These are phyloP conservation scores for Nymphalis c-album DNA, from an alignment of 2,888 invertebrate genomes.

Conservation along the genomic window DNA sequence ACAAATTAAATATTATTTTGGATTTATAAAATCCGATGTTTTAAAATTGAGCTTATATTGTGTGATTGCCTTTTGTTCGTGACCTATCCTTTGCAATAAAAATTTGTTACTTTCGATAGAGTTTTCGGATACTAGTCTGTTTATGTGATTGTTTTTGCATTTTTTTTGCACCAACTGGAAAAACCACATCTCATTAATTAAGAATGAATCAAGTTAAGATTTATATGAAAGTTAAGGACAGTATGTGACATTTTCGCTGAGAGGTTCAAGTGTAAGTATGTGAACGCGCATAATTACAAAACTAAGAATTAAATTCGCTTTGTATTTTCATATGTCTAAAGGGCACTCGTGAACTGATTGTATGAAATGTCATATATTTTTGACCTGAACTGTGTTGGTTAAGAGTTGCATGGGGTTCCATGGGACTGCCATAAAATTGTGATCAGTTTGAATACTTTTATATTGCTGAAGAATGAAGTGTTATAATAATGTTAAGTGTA, in stretches of 20 bases:
- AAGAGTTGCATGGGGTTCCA: slow-evolving; percentile 78
- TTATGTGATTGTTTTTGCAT: slow-evolving; percentile 78
- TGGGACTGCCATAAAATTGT: slow-evolving; percentile 79
- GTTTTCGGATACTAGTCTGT: slow-evolving; percentile 79
- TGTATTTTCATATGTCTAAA: slow-evolving; percentile 50
- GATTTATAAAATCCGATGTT: slow-evolving; percentile 75
- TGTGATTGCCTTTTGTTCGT: slow-evolving; percentile 71
- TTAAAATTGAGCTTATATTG: slow-evolving; percentile 69
- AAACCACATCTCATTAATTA: slow-evolving; percentile 78
- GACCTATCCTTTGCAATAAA: slow-evolving; percentile 76
- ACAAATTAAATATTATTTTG: slow-evolving; percentile 56
- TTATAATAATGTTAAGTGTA: slow-evolving; percentile 76
- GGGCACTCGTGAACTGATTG: slow-evolving; percentile 60
- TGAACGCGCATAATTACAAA: slow-evolving; percentile 42
- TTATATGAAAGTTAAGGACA: slow-evolving; percentile 62
- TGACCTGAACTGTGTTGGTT: slow-evolving; percentile 64
- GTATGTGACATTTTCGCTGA: slow-evolving; percentile 72
- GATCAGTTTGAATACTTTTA: slow-evolving; percentile 82
- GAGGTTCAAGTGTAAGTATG: slow-evolving; percentile 56
- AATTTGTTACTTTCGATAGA: slow-evolving; percentile 69
- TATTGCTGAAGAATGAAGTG: slow-evolving; percentile 75
- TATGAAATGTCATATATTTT: slow-evolving; percentile 70
- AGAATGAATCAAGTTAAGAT: slow-evolving; percentile 70
- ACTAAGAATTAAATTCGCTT: slow-evolving; percentile 55
- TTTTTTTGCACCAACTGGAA: slow-evolving; percentile 71